Evolutionary conservation across 2,113 vertebrate genomes (phyloP).

Genomic region (Passer domesticus): DNA sequence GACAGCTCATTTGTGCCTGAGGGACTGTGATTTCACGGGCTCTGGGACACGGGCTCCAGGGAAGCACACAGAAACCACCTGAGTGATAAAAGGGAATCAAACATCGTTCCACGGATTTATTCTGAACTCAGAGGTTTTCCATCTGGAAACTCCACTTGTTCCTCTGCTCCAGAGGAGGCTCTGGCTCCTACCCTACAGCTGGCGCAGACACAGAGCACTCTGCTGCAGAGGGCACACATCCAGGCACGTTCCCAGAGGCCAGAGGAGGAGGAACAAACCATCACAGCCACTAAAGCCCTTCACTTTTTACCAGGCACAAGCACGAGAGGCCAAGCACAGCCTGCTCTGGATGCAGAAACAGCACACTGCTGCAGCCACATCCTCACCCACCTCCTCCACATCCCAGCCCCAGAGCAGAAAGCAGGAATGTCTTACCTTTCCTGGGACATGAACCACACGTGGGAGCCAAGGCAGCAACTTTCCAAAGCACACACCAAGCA

Average conservation of each 20-base stretch:
- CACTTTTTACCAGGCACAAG: neutral
- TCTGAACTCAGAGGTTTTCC: neutral
- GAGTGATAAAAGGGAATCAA: neutral
- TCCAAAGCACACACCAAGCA: fast-evolving
- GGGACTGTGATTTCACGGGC: neutral
- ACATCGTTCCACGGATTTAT: fast-evolving
- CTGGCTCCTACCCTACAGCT: neutral
- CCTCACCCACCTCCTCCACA: neutral
- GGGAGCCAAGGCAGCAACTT: neutral
- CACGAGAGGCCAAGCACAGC: neutral
- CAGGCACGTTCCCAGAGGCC: neutral
- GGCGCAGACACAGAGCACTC: neutral
- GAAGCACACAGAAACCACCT: neutral
- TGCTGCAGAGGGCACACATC: neutral
- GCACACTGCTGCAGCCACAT: fast-evolving
- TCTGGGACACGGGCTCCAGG: neutral
- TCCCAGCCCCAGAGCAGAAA: neutral
- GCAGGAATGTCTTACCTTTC: neutral
- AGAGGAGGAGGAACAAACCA: neutral
- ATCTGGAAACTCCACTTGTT: neutral
- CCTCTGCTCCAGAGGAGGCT: neutral
- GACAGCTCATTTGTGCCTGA: neutral
- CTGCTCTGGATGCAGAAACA: fast-evolving
- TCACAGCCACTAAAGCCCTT: neutral
- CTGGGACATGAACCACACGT: fast-evolving